Base-by-base conservation (phyloP, 1,140 invertebrate species). In the Acromyrmex echinatior region DNA sequence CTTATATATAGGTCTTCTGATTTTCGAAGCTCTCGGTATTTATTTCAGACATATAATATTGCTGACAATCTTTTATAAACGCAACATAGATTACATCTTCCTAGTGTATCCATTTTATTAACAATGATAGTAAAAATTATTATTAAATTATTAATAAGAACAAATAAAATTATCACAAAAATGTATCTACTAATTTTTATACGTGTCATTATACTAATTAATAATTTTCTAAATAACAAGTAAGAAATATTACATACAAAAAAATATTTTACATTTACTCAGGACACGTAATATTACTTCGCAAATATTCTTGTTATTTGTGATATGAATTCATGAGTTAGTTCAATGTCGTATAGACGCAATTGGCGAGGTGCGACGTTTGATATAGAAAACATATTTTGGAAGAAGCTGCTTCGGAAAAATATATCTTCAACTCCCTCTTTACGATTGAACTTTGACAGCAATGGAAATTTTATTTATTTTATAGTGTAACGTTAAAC, bases 391-490 rank as follows among this genome's bases (percentile, higher is more conserved):
- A 73, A 82, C 68, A 82, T 73, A 60, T 82, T 82, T 82, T 82
- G 73, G 18, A 35, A 73, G 68, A 31, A 73, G 53, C 28, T 51
- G 53, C 25, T 25, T 14, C 14, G 25, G 51, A 51, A 45, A 70
- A 58, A 45, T 25, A 51, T 39, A 25, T 81, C 63, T 7, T 35
- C 51, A 58, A 81, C 16, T 58, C 16, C 25, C 5, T 60, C 79
- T 82, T 82, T 82, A 73, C 79, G 49, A 85, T 81, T 53, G 60
- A 86, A 86, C 5, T 86, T 81, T n/a, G 62, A 14, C 58, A 21
- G 53, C n/a, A 70, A 70, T 21, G 28, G 21, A 35, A 58, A 76
- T 86, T 90, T 89, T 86, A 90, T 90, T 90, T 90, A 89, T 81
- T 87, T 31, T 25, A 49, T 49, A 51, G 66, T 66, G 56, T 74